Conservation (phyloP, 2,113 vertebrate genomes). For the Scomber colias region DNA sequence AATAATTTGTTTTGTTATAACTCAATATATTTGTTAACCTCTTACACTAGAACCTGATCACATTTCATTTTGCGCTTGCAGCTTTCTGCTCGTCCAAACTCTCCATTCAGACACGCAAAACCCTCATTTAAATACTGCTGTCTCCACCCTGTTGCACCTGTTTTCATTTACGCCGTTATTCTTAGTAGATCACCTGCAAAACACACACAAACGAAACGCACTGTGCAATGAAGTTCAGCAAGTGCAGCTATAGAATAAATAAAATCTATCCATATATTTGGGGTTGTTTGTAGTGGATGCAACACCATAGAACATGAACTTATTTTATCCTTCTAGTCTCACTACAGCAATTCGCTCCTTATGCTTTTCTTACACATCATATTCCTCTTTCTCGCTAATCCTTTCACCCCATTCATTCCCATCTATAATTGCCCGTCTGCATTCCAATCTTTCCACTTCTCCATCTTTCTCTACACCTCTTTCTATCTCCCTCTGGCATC, state of each 20-base stretch:
- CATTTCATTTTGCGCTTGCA: too few relatives aligned
- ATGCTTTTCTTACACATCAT: neutral
- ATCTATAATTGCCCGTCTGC: slow-evolving; percentile 11
- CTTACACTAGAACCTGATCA: too few relatives aligned
- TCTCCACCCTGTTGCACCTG: too few relatives aligned
- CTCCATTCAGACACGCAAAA: too few relatives aligned
- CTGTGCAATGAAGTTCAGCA: neutral
- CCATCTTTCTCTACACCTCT: neutral
- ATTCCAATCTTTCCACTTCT: neutral
- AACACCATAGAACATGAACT: slow-evolving; percentile 7
- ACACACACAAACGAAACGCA: too few relatives aligned
- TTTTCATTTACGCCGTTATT: too few relatives aligned
- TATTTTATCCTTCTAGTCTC: neutral
- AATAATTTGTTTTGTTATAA: too few relatives aligned
- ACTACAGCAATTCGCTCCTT: neutral
- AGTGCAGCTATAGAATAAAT: neutral
- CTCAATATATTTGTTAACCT: too few relatives aligned
- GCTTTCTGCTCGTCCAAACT: too few relatives aligned
- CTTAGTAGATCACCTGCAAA: too few relatives aligned
- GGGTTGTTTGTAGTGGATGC: neutral
- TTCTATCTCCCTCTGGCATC: slow-evolving; percentile 9
- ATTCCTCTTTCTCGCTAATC: neutral
- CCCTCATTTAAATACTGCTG: too few relatives aligned
- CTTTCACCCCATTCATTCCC: neutral
- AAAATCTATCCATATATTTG: neutral